These are phyloP conservation scores for Thelaira solivaga DNA, from an alignment of 2,888 invertebrate species.

Conservation along the genomic window DNA sequence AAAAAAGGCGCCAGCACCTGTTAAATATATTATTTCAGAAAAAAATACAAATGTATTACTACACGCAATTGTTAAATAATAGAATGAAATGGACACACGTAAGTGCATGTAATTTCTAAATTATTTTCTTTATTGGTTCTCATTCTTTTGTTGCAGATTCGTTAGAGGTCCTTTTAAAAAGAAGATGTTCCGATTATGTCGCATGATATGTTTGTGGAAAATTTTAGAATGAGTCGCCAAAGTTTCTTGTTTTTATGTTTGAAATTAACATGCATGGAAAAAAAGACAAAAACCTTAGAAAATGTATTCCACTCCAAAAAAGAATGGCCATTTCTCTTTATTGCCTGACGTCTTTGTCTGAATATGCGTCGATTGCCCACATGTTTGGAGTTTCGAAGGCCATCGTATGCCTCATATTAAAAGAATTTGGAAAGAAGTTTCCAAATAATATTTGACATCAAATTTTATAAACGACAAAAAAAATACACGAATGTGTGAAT, in stretches of 20 bases:
- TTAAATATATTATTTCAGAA: too few relatives aligned
- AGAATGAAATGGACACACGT: too few relatives aligned
- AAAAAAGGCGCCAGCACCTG: too few relatives aligned
- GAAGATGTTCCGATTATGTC: constrained; percentile 1
- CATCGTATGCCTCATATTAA: background rate
- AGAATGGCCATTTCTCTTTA: constrained; percentile 26
- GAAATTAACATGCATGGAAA: constrained; percentile 4
- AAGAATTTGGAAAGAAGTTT: background rate
- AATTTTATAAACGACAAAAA: background rate
- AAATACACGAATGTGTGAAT: too few relatives aligned
- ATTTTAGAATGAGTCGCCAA: constrained; percentile 21
- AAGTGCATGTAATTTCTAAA: too few relatives aligned
- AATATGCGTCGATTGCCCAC: constrained; percentile 13
- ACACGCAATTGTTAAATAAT: too few relatives aligned
- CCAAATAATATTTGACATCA: background rate
- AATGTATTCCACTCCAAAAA: constrained; percentile 29
- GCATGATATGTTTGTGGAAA: constrained; percentile 12
- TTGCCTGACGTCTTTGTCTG: constrained; percentile 23
- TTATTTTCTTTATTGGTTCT: too few relatives aligned
- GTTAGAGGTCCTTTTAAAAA: constrained; percentile 20
- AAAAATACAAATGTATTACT: too few relatives aligned
- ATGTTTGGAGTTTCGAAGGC: background rate
- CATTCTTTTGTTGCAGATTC: background rate
- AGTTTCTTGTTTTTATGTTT: background rate
- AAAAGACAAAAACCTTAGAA: constrained; percentile 4